Conservation (phyloP, 2,888 invertebrate species). For the Cantharis rufa region DNA sequence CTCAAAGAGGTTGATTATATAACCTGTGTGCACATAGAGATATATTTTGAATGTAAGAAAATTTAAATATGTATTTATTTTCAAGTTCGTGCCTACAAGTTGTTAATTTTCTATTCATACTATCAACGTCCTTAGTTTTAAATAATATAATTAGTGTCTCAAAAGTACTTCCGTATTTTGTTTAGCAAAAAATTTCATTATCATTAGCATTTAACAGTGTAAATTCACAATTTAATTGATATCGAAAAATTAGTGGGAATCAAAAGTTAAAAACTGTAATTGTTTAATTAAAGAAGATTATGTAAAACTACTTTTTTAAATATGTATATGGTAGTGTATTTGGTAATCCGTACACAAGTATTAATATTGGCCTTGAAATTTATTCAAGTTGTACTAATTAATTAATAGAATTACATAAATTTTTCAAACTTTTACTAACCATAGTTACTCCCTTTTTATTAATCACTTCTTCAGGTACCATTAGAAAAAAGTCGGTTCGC, state of each 20-base stretch:
- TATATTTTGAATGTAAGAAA: slow-evolving; percentile 6
- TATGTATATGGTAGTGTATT: background rate
- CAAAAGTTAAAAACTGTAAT: background rate
- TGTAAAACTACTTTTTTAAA: background rate
- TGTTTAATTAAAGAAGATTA: background rate
- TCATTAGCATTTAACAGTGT: background rate
- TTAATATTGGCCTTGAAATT: background rate
- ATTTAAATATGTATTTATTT: background rate
- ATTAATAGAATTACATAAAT: background rate
- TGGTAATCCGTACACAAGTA: background rate
- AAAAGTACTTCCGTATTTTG: slow-evolving; percentile 1
- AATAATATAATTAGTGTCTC: slow-evolving; percentile 1
- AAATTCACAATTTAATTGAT: background rate
- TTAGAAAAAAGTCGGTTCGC: too few species aligned
- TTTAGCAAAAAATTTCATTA: background rate
- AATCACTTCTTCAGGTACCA: too few species aligned
- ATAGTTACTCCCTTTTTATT: background rate
- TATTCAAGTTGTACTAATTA: background rate
- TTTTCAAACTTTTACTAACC: background rate
- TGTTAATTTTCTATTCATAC: background rate
- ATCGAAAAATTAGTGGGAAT: background rate
- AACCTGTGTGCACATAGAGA: slow-evolving; percentile 39
- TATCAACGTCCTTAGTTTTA: background rate
- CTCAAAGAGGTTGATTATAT: slow-evolving; percentile 48
- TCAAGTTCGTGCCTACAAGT: background rate